phyloP scores from a whole-genome alignment of 2,888 invertebrate genomes.

The Ophion ellenae region DNA sequence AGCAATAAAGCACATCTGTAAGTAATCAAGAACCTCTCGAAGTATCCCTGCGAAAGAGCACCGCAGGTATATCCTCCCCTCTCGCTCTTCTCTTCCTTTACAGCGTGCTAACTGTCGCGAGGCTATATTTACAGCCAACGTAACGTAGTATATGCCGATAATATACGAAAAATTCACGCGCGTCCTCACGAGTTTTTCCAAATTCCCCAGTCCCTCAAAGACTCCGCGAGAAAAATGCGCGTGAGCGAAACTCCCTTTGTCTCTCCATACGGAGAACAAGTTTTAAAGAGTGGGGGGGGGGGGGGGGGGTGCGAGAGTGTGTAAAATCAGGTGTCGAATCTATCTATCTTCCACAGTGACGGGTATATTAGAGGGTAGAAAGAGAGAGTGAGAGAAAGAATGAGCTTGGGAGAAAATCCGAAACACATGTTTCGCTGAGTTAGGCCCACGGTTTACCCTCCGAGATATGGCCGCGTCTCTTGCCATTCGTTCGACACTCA shows the following conservation, averaged over 20 bases:
- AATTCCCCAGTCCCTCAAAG: neutral
- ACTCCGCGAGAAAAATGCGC: neutral
- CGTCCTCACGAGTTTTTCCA: neutral
- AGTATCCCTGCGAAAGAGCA: neutral
- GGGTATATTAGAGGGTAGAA: slow-evolving; percentile 19
- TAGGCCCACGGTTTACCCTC: slow-evolving; percentile 36
- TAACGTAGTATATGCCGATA: slow-evolving; percentile 5
- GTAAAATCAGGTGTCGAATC: slow-evolving; percentile 66
- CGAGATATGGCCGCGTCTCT: slow-evolving; percentile 21
- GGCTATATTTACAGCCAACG: slow-evolving; percentile 49
- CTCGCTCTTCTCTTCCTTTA: slow-evolving; percentile 7
- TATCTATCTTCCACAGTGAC: slow-evolving; percentile 31
- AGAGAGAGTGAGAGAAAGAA: neutral
- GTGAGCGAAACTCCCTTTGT: neutral
- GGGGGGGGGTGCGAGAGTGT: slow-evolving; percentile 28
- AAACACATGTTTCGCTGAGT: slow-evolving; percentile 70
- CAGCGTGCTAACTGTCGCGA: slow-evolving; percentile 45
- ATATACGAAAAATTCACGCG: neutral
- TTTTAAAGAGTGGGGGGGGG: neutral
- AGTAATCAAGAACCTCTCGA: slow-evolving; percentile 41
- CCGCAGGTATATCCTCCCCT: neutral
- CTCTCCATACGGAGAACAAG: neutral
- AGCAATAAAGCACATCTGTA: slow-evolving; percentile 48
- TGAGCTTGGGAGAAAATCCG: slow-evolving; percentile 62
- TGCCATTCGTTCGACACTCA: slow-evolving; percentile 33